phyloP scores from a whole-genome alignment of 2,113 vertebrate genomes.

The Anolis sagrei region DNA sequence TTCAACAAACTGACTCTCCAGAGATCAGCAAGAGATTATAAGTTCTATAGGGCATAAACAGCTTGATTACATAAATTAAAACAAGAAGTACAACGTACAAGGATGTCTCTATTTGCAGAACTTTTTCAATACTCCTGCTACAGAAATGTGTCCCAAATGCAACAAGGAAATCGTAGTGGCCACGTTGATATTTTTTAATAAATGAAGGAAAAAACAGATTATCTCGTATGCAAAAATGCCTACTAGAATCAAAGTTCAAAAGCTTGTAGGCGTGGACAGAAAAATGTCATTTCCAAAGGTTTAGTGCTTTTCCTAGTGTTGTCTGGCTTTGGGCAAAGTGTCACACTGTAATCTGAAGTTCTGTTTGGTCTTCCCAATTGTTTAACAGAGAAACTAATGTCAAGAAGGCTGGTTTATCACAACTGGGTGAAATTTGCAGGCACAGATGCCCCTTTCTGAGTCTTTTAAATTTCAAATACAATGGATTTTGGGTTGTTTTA shows the following conservation, averaged over 20 bases:
- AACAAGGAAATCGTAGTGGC: not conserved
- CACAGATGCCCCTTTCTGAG: not conserved
- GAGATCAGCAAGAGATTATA: constrained; percentile 41
- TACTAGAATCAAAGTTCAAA: not conserved
- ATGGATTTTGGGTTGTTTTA: no score
- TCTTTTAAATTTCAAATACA: not conserved
- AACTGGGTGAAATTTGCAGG: not conserved
- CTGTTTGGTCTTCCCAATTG: not conserved
- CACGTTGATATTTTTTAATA: no score
- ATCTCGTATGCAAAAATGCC: not conserved
- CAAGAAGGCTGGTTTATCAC: not conserved
- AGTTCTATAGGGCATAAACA: not conserved
- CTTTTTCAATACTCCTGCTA: not conserved
- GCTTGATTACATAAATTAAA: fast-evolving
- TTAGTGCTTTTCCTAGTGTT: not conserved
- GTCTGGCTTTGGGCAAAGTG: not conserved
- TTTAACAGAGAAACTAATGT: not conserved
- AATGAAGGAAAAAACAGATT: no score
- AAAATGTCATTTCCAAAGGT: not conserved
- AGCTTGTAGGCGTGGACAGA: not conserved
- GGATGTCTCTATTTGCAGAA: fast-evolving
- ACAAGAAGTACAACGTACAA: fast-evolving
- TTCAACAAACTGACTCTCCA: not conserved
- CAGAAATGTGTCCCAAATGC: not conserved
- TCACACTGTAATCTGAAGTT: not conserved